A percentile compares a stretch with the other conserved stretches of the same genome.
These are phyloP conservation scores for Eristalis tenax DNA, from an alignment of 2,888 invertebrate genomes.

Conservation along the genomic window DNA sequence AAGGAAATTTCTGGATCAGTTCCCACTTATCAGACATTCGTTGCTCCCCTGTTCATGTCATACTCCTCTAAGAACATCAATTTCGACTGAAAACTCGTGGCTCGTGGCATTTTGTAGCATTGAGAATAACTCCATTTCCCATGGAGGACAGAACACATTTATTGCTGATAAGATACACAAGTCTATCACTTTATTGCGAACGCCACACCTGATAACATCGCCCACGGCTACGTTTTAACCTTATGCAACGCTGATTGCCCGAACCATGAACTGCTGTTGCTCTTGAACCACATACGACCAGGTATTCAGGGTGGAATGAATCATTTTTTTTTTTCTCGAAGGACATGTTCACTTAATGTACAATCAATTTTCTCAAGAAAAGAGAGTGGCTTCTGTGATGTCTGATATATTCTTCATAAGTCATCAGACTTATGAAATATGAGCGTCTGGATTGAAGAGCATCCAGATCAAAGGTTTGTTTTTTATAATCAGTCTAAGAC, in stretches of 20 bases:
- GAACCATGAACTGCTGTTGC: background rate
- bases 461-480: too few species aligned
- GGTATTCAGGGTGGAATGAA: background rate
- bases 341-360: too few species aligned
- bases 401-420: too few species aligned
- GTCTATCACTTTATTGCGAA: background rate
- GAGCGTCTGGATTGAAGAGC: too few species aligned
- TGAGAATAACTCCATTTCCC: background rate
- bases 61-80: background rate
- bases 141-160: background rate
- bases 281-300: background rate
- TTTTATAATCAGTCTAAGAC: too few species aligned
- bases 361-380: too few species aligned
- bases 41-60: too few species aligned
- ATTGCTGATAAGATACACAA: background rate
- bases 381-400: too few species aligned
- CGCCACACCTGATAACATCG: background rate
- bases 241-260: background rate
- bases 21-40: too few species aligned
- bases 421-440: too few species aligned
- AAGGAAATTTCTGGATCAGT: too few species aligned
- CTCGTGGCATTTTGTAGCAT: background rate
- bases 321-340: background rate
- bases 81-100: background rate
- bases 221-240: background rate